Evolutionary conservation across 2,888 invertebrate genomes (phyloP).

Genomic region (Melinaea marsaeus): DNA sequence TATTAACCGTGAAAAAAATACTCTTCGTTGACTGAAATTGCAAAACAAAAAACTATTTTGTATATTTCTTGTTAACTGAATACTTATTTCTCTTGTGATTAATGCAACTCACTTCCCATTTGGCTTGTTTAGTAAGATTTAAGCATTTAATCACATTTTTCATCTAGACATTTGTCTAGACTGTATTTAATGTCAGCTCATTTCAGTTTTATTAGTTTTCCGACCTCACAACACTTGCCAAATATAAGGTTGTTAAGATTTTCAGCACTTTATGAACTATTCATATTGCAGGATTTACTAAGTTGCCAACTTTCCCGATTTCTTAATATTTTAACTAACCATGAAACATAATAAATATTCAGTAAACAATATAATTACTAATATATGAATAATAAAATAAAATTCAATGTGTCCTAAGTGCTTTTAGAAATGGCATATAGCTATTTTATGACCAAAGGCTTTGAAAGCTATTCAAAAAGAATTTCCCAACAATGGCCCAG

Average conservation of each 20-base stretch:
- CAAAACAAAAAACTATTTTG: too few relatives aligned
- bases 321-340: too few relatives aligned
- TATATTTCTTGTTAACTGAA: too few relatives aligned
- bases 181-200: neutral
- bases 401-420: too few relatives aligned
- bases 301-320: too few relatives aligned
- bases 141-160: neutral
- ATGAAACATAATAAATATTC: too few relatives aligned
- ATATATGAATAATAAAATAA: too few relatives aligned
- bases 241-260: neutral
- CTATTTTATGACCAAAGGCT: slow-evolving; percentile 5
- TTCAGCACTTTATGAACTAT: too few relatives aligned
- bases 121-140: neutral
- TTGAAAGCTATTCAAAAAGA: slow-evolving; percentile 12
- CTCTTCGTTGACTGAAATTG: too few relatives aligned
- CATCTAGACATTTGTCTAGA: neutral
- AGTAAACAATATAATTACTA: too few relatives aligned
- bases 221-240: slow-evolving; percentile 2
- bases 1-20: neutral
- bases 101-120: neutral
- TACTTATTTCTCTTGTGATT: neutral
- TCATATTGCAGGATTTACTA: too few relatives aligned
- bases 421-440: slow-evolving; percentile 7
- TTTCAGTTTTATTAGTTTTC: slow-evolving; percentile 4
- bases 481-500: slow-evolving; percentile 8